Percentiles rank a stretch among this genome's conserved stretches.
phyloP scores from a whole-genome alignment of 2,113 vertebrate genomes.

The Ascaphus truei region DNA sequence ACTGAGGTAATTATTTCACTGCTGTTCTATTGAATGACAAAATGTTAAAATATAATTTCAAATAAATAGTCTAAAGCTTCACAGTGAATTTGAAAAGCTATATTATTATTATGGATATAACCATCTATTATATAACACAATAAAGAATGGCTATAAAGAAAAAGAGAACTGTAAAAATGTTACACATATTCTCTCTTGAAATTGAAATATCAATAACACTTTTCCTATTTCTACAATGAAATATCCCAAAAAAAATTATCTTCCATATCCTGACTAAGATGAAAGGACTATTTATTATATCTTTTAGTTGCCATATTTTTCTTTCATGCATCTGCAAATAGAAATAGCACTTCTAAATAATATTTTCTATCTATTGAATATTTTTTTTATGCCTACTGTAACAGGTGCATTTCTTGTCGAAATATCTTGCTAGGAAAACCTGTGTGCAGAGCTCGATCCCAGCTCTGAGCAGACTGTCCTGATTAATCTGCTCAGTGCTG shows the following conservation, averaged over 20 bases:
- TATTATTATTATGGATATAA: not conserved
- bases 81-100: not conserved
- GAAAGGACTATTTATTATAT: slow-evolving; percentile 1
- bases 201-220: not conserved
- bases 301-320: not conserved
- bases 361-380: too few species aligned
- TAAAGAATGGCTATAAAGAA: not conserved
- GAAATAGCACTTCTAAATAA: not conserved
- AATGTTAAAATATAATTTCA: too few species aligned
- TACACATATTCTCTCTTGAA: not conserved
- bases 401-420: too few species aligned
- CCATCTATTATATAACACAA: not conserved
- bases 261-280: not conserved
- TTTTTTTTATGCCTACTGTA: too few species aligned
- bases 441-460: too few species aligned
- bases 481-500: too few species aligned
- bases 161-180: not conserved
- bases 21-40: too few species aligned
- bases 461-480: too few species aligned
- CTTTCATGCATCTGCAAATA: not conserved
- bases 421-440: too few species aligned
- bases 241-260: not conserved
- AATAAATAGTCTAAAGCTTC: too few species aligned
- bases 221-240: slow-evolving; percentile 1
- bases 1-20: too few species aligned